Evolutionary conservation across 2,113 vertebrate genomes (phyloP), one percentile per base, ranked within the genome.

Genomic region (Oreochromis tanganicae): DNA sequence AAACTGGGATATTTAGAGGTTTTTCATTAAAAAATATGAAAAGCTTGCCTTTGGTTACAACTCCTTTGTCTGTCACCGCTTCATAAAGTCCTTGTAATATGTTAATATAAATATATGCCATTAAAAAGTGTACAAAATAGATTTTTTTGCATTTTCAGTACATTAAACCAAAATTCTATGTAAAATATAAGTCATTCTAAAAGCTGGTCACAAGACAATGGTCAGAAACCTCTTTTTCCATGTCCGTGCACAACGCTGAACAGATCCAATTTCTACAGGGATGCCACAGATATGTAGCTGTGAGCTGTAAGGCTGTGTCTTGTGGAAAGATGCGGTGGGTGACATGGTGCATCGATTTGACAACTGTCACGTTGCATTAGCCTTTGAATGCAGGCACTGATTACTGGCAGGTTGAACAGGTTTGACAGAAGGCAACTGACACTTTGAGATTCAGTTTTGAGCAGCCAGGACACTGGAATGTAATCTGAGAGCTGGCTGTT

Each of bases 361-460:
- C 91, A 93, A 92, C 91, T 94, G 95, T 94, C 95, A 93, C 52
- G n/a, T 85, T 50, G 79, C 41, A 92, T 95, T 90, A 94, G 90
- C 55, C 87, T 91, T 54, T 83, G 79, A 61, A 88, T 27, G 41
- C 24, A 13, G 38, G n/a, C 71, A 85, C 66, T 93, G 88, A 84
- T 91, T 75, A 91, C 86, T 83, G 93, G 81, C 93, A 91, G 93
- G 52, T 89, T 84, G 50, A 86, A 87, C 88, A 91, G 73, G 88
- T 91, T 83, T 84, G 88, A 92, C 92, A 93, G 87, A 95, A 80
- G 89, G 84, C 66, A 92, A 90, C 48, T 87, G 88, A 92, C 87
- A 90, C 88, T 87, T 66, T 87, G 78, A 84, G 88, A 90, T 83
- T 75, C 50, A 75, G 66, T 57, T 84, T 68, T 66, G 41, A 82